Evolutionary conservation across 2,113 vertebrate genomes (phyloP), one percentile per base, ranked within the genome.

Genomic region (Prionailurus bengalensis): DNA sequence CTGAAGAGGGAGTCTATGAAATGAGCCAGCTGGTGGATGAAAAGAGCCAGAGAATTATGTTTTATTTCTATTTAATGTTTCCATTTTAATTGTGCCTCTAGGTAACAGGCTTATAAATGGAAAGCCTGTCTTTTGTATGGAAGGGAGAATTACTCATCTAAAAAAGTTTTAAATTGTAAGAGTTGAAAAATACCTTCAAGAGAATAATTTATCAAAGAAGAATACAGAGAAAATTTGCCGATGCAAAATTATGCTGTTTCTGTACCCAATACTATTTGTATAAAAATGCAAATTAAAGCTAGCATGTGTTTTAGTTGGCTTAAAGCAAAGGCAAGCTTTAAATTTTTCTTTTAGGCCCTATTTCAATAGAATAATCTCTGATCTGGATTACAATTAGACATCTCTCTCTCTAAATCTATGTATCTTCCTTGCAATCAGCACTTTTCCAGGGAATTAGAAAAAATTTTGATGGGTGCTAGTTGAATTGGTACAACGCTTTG

Each of bases 71-170:
- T 97, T 96, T 97, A 98, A 97, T 96, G 93, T 95, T 95, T 97
- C 95, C 73, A 98, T 97, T 97, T 97, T 98, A 97, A 98, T 97
- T 96, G 94, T 97, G 96, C 97, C 97, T 97, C 92, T 98, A 96
- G 97, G 97, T 98, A 97, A 97, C 81, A 81, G 80, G 81, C 93
- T 97, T 97, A 94, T 96, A 98, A 97, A 97, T 98, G 84, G 97
- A 96, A 97, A 97, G 71, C 36, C 87, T 96, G 81, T 94, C 85
- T 97, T 97, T 98, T 97, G 92, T 96, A 89, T 93, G 88, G 96
- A 96, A 97, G 97, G 95, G 96, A 97, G 96, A 97, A 98, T 97
- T 98, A 95, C 88, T 80, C 84, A 95, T 97, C 92, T 89, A 85
- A 97, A 96, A 94, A 95, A 97, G 29, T 58, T 94, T 93, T 97